Base-by-base conservation (phyloP, 2,888 invertebrate species). In the Cephalotes varians region DNA sequence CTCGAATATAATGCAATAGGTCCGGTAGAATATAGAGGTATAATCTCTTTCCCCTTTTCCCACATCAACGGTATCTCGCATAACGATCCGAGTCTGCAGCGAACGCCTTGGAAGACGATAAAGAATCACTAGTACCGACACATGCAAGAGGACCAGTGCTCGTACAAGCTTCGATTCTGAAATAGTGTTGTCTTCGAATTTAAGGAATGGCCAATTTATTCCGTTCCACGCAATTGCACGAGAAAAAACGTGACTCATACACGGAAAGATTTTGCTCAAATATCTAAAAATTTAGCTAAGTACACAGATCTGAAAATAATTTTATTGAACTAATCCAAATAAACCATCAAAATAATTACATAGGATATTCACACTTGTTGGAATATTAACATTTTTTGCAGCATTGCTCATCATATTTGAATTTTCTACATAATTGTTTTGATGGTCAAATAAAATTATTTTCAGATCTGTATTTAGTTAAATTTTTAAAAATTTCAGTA, bases 1-100 rank as follows among this genome's bases (percentile, higher is more conserved):
- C 87, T 82, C 82, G 88, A 90, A 90, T 90, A 90, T 90, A 87
- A 90, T 84, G 88, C 88, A 89, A 90, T 86, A 83, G 85, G 60
- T 73, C 67, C 34, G 82, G 49, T 51, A 49, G 80, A 73, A 69
- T 60, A 85, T 82, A 56, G 72, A 65, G 79, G 47, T 51, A 71
- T 72, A 72, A 65, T 28, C 64, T 28, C 7, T 65, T 28, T 18
- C 12, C n/a, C 21, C 44, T 44, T 5, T 28, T 25, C 9, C 44
- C 76, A n/a, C n/a, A 67, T 77, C 79, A 77, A 72, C 34, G 76
- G 47, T 86, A 82, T 81, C 84, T 80, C 89, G 84, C 84, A 67
- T 84, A 89, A 89, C 89, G 87, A 86, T 81, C 82, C 81, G 21
- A 28, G 79, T 82, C 62, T 85, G 69, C 60, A 80, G 82, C 74